Evolutionary conservation across 2,888 invertebrate genomes (phyloP), one percentile per base, ranked within the genome.

Genomic region (Rhaphigaster nebulosa): DNA sequence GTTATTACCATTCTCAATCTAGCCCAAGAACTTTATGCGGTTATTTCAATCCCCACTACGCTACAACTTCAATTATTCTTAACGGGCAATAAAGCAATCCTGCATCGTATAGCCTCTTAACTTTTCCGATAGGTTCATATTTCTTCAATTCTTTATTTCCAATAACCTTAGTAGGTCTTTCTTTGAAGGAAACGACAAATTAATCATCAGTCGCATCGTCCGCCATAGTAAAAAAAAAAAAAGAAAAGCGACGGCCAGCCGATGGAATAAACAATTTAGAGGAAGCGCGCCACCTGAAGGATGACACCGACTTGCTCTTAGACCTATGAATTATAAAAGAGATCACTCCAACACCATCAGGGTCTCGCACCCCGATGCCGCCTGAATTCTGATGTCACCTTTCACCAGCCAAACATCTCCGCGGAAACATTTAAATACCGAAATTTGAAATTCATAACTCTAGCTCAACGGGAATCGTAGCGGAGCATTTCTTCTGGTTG

Each of bases 251-350:
- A 34, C 41, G 65, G 38, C 29, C 76, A 65, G 80, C 90, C 88
- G 1, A 26, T 65, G 90, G 87, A 90, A 91, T 91, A 91, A 91
- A 91, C 91, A 91, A 91, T 91, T 91, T 91, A 90, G 90, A 34
- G 60, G 8, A 34, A 54, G 54, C 23, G 41, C 56, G 15, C 26
- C 80, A 90, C 70, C 90, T 87, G 90, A 91, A 90, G 90, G 91
- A 90, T 70, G 87, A 91, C 91, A 91, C 89, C 88, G 91, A 87
- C 90, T 90, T 70, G 91, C 91, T 91, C 91, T 91, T 91, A 91
- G 90, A 3, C 76, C 87, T 90, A 91, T 91, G 91, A 91, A 91
- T 91, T 90, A 91, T 91, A 91, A 91, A 91, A 76, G 52, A 91
- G 87, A 56, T n/a, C 50, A 29, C 87, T 84, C 45, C 45, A n/a